These are phyloP conservation scores for Pachypanchax playfairii DNA, from an alignment of 2,113 vertebrate species.

Conservation along the genomic window DNA sequence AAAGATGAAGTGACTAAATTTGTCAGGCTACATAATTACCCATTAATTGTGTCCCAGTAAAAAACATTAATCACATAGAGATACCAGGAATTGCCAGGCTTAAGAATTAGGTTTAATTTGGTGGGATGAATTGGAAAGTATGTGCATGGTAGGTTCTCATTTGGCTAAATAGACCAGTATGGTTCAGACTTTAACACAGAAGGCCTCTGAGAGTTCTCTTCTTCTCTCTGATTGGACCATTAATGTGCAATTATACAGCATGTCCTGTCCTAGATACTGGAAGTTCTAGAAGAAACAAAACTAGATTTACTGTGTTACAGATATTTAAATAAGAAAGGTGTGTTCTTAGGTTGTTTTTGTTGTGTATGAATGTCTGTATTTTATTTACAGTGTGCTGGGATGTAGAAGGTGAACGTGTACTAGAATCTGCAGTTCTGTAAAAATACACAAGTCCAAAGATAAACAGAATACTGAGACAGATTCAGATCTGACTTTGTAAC, in stretches of 20 bases:
- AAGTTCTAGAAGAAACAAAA: too few relatives aligned
- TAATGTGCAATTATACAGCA: constrained; percentile 93
- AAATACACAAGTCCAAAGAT: too few relatives aligned
- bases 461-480: constrained; percentile 7
- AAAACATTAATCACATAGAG: constrained; percentile 93
- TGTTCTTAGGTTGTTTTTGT: too few relatives aligned
- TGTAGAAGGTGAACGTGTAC: too few relatives aligned
- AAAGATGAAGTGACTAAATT: constrained; percentile 87
- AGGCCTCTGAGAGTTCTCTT: constrained; percentile 82
- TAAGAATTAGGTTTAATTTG: constrained; percentile 94
- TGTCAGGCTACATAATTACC: constrained; percentile 91
- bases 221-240: constrained; percentile 87
- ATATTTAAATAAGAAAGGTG: too few relatives aligned
- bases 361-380: too few relatives aligned
- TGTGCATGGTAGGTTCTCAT: constrained; percentile 66
- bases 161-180: constrained; percentile 92
- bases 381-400: too few relatives aligned
- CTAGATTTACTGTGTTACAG: too few relatives aligned
- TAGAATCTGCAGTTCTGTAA: too few relatives aligned
- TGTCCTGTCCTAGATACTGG: constrained; percentile 90
- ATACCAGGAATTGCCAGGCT: constrained; percentile 89
- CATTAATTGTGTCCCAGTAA: constrained; percentile 95
- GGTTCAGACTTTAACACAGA: constrained; percentile 86
- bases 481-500: constrained; percentile 14
- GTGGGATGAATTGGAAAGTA: constrained; percentile 87